phyloP scores from a whole-genome alignment of 2,888 invertebrate genomes.

The Vandiemenella viatica region DNA sequence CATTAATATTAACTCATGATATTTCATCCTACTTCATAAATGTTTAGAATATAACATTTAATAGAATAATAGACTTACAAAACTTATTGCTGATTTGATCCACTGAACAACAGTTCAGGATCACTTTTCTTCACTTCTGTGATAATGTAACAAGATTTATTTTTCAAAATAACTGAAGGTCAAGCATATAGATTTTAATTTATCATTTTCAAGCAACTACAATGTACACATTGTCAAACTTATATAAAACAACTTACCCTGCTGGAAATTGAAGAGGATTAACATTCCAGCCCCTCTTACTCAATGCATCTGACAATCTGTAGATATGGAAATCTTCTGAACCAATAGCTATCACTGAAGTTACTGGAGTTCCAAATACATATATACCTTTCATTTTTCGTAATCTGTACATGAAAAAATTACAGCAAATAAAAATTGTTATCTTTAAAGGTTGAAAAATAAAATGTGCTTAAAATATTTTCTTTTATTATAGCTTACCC shows the following conservation, averaged over 20 bases:
- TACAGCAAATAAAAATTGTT: neutral
- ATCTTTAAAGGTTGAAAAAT: neutral
- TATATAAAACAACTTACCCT: slow-evolving; percentile 41
- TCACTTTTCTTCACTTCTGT: neutral
- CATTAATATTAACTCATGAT: too few species aligned
- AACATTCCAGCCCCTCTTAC: slow-evolving; percentile 79
- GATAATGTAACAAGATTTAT: neutral
- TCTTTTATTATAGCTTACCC: slow-evolving; percentile 40
- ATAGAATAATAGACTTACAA: too few species aligned
- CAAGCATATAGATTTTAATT: neutral
- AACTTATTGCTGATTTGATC: too few species aligned
- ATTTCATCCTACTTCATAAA: too few species aligned
- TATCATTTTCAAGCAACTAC: too few species aligned
- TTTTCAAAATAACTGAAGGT: neutral
- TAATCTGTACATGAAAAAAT: slow-evolving; percentile 37
- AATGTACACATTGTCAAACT: too few species aligned
- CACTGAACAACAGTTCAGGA: too few species aligned
- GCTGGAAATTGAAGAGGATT: slow-evolving; percentile 90
- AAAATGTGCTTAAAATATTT: neutral
- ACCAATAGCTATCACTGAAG: slow-evolving; percentile 82
- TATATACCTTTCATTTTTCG: slow-evolving; percentile 64
- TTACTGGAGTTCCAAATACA: slow-evolving; percentile 77
- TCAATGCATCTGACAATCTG: slow-evolving; percentile 62
- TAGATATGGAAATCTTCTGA: slow-evolving; percentile 83
- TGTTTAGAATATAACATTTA: too few species aligned